Percentiles rank a stretch among this genome's conserved stretches.
These are phyloP conservation scores for Lycaena phlaeas DNA, from an alignment of 2,888 invertebrate genomes.

Conservation along the genomic window DNA sequence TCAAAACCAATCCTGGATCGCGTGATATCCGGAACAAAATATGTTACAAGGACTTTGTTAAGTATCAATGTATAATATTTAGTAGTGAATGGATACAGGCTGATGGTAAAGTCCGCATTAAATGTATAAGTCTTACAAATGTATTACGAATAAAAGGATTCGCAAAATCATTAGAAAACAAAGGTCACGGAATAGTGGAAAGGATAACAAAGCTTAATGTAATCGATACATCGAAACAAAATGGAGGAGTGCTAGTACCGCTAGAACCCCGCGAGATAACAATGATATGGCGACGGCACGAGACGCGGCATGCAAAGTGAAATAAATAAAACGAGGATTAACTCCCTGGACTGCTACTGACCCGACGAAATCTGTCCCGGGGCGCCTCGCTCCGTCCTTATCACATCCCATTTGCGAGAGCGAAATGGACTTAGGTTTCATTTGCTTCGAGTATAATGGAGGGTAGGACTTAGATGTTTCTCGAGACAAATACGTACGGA, in stretches of 20 bases:
- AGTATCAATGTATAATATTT: no score
- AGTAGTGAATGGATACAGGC: no score
- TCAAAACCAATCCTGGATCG: no score
- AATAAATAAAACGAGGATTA: slow-evolving; percentile 8
- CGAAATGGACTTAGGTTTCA: slow-evolving; percentile 2
- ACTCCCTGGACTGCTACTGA: slow-evolving; percentile 7
- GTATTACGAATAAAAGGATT: no score
- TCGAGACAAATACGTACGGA: not conserved
- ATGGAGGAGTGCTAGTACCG: no score
- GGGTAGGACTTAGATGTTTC: slow-evolving; percentile 5
- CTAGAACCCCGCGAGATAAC: not conserved
- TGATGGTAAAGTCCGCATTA: no score
- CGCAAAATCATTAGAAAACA: no score
- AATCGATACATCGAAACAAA: not conserved
- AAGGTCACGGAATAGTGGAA: no score
- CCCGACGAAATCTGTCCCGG: slow-evolving; percentile 5
- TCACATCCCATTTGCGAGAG: slow-evolving; percentile 6
- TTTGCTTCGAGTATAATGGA: slow-evolving; percentile 5
- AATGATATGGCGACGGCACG: not conserved
- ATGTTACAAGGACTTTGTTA: no score
- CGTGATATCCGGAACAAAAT: no score
- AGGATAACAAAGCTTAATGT: not conserved
- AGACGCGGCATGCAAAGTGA: not conserved
- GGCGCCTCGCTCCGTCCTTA: slow-evolving; percentile 3
- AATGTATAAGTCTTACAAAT: no score